phyloP scores from a whole-genome alignment of 2,888 invertebrate species.

The Hydrotaea cyrtoneurina region DNA sequence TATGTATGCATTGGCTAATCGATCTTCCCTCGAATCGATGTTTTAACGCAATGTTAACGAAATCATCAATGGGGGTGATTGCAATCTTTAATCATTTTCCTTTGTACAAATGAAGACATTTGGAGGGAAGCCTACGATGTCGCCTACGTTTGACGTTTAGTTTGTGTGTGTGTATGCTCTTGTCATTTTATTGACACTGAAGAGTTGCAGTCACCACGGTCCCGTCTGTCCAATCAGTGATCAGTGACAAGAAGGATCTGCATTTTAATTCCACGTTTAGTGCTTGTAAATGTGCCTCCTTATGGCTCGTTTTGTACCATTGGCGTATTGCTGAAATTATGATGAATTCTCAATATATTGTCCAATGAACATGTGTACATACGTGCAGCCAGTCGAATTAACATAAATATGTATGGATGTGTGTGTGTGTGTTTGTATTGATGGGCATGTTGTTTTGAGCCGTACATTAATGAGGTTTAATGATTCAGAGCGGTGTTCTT shows the following conservation, averaged over 20 bases:
- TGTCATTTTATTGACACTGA: not conserved
- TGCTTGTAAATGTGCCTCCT: not conserved
- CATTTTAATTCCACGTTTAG: not conserved
- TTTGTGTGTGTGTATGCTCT: not conserved
- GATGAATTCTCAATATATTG: not conserved
- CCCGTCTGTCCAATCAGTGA: not conserved
- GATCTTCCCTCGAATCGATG: not conserved
- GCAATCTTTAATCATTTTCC: no score
- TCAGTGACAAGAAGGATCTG: not conserved
- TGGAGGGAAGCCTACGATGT: not conserved
- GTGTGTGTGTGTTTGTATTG: no score
- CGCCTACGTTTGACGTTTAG: slow-evolving; percentile 16
- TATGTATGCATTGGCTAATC: no score
- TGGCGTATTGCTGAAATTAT: not conserved
- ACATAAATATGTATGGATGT: not conserved
- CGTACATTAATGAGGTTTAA: slow-evolving; percentile 67
- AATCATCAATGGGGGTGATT: not conserved
- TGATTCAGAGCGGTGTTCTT: slow-evolving; percentile 68
- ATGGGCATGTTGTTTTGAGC: slow-evolving; percentile 63
- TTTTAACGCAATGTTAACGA: not conserved
- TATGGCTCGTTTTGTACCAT: not conserved
- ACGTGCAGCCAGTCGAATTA: not conserved
- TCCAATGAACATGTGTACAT: not conserved
- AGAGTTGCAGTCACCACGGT: not conserved
- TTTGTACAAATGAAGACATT: not conserved